Conservation (phyloP, 2,113 vertebrate species). For the Poicephalus gulielmi region DNA sequence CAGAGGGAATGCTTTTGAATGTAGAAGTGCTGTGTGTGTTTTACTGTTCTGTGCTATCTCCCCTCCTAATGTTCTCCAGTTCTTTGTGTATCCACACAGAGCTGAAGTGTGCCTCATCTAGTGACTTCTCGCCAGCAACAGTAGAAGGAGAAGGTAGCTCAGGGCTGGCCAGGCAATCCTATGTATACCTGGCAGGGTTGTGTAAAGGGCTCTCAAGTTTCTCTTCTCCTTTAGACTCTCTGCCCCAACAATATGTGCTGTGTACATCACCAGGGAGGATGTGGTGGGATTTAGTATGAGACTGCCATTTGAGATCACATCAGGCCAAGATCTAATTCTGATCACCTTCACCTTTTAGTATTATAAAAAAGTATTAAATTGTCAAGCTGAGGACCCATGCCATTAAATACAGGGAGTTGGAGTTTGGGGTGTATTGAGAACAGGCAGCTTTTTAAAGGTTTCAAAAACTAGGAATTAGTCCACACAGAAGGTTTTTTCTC, state of each 20-base stretch:
- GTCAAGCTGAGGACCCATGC: background rate
- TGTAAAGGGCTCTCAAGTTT: background rate
- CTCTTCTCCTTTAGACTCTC: background rate
- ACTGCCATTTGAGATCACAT: background rate
- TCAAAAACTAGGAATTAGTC: background rate
- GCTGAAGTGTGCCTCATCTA: background rate
- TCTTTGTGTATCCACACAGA: background rate
- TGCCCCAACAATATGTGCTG: background rate
- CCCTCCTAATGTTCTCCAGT: background rate
- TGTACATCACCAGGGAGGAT: background rate
- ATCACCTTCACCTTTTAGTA: background rate
- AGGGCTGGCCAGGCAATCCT: background rate
- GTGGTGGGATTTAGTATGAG: background rate
- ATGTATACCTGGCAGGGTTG: background rate
- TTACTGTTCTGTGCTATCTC: background rate
- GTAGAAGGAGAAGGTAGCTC: background rate
- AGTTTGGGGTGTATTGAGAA: background rate
- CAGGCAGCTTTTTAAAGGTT: background rate
- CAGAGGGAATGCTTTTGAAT: background rate
- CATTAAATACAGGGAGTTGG: background rate
- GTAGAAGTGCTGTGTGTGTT: background rate
- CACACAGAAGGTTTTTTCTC: background rate
- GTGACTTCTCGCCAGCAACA: fast-evolving
- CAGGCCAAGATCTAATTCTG: background rate
- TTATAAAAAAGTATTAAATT: background rate